These are phyloP conservation scores for Myotis pilosus DNA, from an alignment of 2,797 vertebrate species.

Conservation along the genomic window DNA sequence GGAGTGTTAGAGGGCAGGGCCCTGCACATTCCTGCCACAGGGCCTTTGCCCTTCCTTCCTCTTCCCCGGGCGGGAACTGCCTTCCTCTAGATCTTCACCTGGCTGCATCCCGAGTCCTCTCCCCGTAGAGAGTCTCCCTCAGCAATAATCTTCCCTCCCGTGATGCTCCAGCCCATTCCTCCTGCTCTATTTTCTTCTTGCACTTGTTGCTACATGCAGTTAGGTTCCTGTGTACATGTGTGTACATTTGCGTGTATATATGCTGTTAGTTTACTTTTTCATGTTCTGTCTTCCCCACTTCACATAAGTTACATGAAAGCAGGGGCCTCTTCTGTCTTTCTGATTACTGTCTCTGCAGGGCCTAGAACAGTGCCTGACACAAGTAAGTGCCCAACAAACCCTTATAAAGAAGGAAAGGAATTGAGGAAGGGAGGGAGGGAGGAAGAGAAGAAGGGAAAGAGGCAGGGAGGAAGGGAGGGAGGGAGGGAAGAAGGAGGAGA, in stretches of 20 bases:
- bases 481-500: too few relatives aligned
- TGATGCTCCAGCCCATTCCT: neutral
- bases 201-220: neutral
- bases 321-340: neutral
- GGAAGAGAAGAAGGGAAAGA: neutral
- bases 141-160: accelerated
- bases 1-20: neutral
- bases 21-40: accelerated
- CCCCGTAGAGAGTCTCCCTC: neutral
- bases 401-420: neutral
- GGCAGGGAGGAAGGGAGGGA: neutral
- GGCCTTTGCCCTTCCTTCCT: neutral
- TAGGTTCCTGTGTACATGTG: neutral
- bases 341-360: neutral
- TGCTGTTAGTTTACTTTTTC: neutral
- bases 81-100: neutral
- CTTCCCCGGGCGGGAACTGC: neutral
- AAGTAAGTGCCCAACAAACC: neutral
- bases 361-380: neutral
- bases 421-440: neutral
- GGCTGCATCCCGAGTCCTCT: neutral
- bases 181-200: neutral
- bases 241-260: neutral
- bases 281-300: neutral
- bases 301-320: neutral